phyloP scores from a whole-genome alignment of 37 sponge, comb jelly and placozoan genomes.

The Spongia lamella region DNA sequence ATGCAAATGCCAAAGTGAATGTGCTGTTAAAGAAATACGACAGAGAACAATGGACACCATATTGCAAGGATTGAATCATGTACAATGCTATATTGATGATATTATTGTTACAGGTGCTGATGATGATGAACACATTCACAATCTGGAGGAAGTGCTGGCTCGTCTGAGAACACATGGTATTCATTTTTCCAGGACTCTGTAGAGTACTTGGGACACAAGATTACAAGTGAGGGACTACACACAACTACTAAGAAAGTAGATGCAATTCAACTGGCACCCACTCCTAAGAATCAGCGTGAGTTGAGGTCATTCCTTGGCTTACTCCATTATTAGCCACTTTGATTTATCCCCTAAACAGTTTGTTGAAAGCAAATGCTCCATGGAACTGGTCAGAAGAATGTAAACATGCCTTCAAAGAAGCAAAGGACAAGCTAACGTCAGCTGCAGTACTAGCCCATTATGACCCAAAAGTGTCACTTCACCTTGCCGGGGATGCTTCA shows the following conservation, averaged over 20 bases:
- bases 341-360: slow-evolving; percentile 29
- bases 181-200: slow-evolving; percentile 14
- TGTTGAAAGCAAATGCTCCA: not conserved
- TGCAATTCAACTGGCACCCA: slow-evolving; percentile 32
- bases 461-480: slow-evolving; percentile 25
- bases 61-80: no score
- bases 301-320: slow-evolving; percentile 49
- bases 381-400: slow-evolving; percentile 46
- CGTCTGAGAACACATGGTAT: no score
- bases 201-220: slow-evolving; percentile 29
- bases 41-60: no score
- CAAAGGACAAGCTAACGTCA: slow-evolving; percentile 27
- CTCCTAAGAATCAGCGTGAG: slow-evolving; percentile 22
- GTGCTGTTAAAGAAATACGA: no score
- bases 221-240: no score
- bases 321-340: slow-evolving; percentile 32
- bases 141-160: no score
- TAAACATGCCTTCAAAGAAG: slow-evolving; percentile 23
- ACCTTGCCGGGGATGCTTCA: slow-evolving; percentile 42
- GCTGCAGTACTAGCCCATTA: slow-evolving; percentile 43
- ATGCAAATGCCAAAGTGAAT: no score
- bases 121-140: no score
- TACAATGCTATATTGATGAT: no score
- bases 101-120: no score
- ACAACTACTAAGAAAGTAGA: slow-evolving; percentile 21